These are phyloP conservation scores for Aradophagus sp. DNA, from an alignment of 1,140 invertebrate species.

Conservation along the genomic window DNA sequence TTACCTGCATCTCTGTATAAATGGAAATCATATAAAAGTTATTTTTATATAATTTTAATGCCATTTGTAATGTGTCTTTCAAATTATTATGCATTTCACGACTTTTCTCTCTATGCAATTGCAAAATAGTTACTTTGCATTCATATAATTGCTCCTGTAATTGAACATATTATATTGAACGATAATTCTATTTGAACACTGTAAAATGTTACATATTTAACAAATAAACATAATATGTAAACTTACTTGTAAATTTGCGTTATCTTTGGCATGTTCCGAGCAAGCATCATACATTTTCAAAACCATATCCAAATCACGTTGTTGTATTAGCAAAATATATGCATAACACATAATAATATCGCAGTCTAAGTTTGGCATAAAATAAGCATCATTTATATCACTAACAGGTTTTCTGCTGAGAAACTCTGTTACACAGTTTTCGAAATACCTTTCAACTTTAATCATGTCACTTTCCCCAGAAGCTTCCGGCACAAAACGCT, in stretches of 20 bases:
- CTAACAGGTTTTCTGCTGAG: constrained; percentile 28
- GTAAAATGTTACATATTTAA: no score
- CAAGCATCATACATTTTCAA: constrained; percentile 59
- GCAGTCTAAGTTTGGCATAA: constrained; percentile 74
- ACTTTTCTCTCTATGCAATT: constrained; percentile 66
- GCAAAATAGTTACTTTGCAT: constrained; percentile 69
- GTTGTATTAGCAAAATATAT: constrained; percentile 73
- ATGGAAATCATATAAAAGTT: constrained; percentile 76
- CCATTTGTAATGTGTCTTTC: constrained; percentile 54
- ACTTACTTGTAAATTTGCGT: constrained; percentile 59
- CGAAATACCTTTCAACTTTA: constrained; percentile 59
- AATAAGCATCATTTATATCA: constrained; percentile 63
- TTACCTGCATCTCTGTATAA: constrained; percentile 67
- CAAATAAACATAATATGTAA: no score
- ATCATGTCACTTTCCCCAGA: constrained; percentile 35
- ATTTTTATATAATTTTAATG: constrained; percentile 75
- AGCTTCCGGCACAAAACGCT: constrained; percentile 48
- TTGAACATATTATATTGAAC: no score
- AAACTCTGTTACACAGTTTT: constrained; percentile 57
- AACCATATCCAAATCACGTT: constrained; percentile 54
- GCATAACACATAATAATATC: constrained; percentile 76
- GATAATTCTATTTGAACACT: no score
- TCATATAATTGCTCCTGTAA: constrained; percentile 69
- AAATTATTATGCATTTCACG: constrained; percentile 30
- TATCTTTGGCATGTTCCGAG: constrained; percentile 59